These are phyloP conservation scores for Terrapene triunguis DNA, from an alignment of 2,113 vertebrate species.

Conservation along the genomic window DNA sequence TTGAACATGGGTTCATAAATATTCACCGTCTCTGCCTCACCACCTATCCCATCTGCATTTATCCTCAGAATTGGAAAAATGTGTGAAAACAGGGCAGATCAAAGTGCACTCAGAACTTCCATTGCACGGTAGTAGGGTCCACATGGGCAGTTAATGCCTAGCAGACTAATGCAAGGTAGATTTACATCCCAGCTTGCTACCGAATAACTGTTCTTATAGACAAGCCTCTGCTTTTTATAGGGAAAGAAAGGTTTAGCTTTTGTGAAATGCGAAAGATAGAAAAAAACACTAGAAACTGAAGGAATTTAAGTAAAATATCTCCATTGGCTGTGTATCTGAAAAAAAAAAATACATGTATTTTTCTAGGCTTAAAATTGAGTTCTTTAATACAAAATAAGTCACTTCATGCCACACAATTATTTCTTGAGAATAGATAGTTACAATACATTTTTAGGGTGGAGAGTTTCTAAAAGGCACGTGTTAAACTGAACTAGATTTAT, in stretches of 20 bases:
- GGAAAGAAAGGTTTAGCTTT: background rate
- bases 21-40: accelerated
- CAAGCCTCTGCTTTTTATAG: background rate
- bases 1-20: background rate
- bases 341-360: background rate
- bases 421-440: background rate
- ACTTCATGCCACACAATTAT: background rate
- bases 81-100: background rate
- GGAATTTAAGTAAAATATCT: background rate
- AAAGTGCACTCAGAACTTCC: background rate
- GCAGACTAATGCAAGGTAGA: background rate
- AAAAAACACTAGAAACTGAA: background rate
- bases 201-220: background rate
- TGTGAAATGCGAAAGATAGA: background rate
- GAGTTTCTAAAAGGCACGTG: background rate
- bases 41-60: background rate
- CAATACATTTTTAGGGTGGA: background rate
- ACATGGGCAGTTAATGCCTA: too few relatives aligned
- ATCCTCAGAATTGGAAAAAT: background rate
- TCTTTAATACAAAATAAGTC: background rate
- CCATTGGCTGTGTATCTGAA: background rate
- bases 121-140: background rate
- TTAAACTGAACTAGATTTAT: background rate
- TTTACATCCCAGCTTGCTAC: background rate
- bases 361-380: background rate